Percentiles rank a stretch among this genome's conserved stretches.
These are phyloP conservation scores for Phaethornis superciliosus DNA, from an alignment of 2,113 vertebrate genomes.

Conservation along the genomic window DNA sequence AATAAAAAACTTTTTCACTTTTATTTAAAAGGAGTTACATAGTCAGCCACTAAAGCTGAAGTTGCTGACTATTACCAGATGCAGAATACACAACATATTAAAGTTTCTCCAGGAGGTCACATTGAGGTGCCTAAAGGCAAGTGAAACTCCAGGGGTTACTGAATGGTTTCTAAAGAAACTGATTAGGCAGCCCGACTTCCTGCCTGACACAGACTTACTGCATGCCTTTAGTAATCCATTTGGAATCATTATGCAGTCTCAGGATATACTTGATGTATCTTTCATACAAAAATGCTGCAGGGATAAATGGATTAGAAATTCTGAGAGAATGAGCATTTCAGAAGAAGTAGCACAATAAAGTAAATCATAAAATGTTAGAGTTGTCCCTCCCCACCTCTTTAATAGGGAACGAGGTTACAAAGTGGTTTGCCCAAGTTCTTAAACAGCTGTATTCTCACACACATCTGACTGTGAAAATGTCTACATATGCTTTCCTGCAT, in stretches of 20 bases:
- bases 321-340: not conserved
- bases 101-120: constrained; percentile 10
- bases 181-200: not conserved
- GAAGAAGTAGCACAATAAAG: not conserved
- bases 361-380: not conserved
- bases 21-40: not conserved
- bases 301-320: not conserved
- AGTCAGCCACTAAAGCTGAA: not conserved
- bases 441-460: not conserved
- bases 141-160: not conserved
- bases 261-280: not conserved
- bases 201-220: not conserved
- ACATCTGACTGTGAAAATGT: not conserved
- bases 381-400: fast-evolving
- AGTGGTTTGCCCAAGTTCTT: not conserved
- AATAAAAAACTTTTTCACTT: not conserved
- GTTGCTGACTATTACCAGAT: not conserved
- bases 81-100: not conserved
- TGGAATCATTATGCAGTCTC: not conserved
- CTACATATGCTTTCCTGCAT: fast-evolving
- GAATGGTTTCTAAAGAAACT: not conserved
- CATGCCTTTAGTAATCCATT: not conserved
- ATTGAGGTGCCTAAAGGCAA: not conserved
- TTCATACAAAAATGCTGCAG: constrained; percentile 10
- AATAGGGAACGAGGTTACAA: fast-evolving